These are phyloP conservation scores for Leistus spinibarbis DNA, from an alignment of 2,888 invertebrate species.

Conservation along the genomic window DNA sequence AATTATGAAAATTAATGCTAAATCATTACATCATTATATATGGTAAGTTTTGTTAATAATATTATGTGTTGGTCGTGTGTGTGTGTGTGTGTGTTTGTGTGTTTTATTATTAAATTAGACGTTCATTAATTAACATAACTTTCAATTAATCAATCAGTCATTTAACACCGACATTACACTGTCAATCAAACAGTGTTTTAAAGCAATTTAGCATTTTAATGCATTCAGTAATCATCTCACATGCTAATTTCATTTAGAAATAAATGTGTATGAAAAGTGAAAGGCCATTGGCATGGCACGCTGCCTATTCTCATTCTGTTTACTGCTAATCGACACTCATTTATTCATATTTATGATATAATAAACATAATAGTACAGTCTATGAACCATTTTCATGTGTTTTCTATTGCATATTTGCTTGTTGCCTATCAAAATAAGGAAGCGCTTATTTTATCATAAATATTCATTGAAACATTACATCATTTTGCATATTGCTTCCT, in stretches of 20 bases:
- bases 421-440: background rate
- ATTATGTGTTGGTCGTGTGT: background rate
- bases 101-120: conserved; percentile 37
- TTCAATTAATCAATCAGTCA: conserved; percentile 38
- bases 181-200: conserved; percentile 27
- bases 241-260: background rate
- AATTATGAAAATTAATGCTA: conserved; percentile 39
- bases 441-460: too few relatives aligned
- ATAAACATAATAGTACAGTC: too few relatives aligned
- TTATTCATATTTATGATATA: background rate
- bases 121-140: conserved; percentile 36
- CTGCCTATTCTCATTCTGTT: background rate
- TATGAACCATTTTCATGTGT: too few relatives aligned
- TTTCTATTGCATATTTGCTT: too few relatives aligned
- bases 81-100: conserved; percentile 19
- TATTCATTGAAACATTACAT: too few relatives aligned
- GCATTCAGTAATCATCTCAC: background rate
- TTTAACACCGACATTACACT: conserved; percentile 28
- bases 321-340: background rate
- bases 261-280: background rate
- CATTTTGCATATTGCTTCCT: too few relatives aligned
- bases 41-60: conserved; percentile 30
- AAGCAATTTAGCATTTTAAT: background rate
- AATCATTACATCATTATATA: conserved; percentile 37
- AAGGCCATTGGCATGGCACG: background rate